These are phyloP conservation scores for Drosophila azteca DNA, from an alignment of 1,140 invertebrate genomes.

Conservation along the genomic window DNA sequence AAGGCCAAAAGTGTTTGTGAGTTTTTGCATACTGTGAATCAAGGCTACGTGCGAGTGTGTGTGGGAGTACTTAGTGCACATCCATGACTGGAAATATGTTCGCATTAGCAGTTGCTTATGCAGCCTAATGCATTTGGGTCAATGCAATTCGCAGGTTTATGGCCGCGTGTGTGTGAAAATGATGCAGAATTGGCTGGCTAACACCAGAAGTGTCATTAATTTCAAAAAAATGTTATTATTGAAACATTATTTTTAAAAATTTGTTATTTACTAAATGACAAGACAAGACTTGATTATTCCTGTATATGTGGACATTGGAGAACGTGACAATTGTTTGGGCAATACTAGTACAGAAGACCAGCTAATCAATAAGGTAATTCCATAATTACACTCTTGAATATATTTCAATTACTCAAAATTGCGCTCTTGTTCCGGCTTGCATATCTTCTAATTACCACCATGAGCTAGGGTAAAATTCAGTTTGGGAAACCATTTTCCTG, in stretches of 20 bases:
- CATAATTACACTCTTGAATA: too few species aligned
- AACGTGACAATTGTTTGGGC: too few species aligned
- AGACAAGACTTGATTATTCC: too few species aligned
- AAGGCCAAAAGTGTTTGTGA: constrained; percentile 41
- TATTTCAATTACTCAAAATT: too few species aligned
- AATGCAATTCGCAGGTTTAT: constrained; percentile 29
- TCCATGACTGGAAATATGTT: constrained; percentile 48
- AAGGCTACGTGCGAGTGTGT: constrained; percentile 4
- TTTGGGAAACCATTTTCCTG: neutral
- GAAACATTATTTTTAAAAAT: too few species aligned
- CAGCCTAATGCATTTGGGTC: constrained; percentile 48
- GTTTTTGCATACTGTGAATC: neutral
- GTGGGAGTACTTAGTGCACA: constrained; percentile 5
- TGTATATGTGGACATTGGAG: constrained; percentile 38
- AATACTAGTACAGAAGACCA: too few species aligned
- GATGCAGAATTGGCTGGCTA: constrained; percentile 3
- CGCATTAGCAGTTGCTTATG: constrained; percentile 58
- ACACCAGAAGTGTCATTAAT: neutral
- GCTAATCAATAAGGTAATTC: too few species aligned
- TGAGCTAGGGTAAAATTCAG: too few species aligned
- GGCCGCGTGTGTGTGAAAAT: constrained; percentile 1
- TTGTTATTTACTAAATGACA: too few species aligned
- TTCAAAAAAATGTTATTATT: neutral
- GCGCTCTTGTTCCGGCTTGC: too few species aligned
- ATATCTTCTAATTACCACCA: too few species aligned